phyloP scores from a whole-genome alignment of 2,797 vertebrate genomes.

The Phrynocephalus vlangalii region DNA sequence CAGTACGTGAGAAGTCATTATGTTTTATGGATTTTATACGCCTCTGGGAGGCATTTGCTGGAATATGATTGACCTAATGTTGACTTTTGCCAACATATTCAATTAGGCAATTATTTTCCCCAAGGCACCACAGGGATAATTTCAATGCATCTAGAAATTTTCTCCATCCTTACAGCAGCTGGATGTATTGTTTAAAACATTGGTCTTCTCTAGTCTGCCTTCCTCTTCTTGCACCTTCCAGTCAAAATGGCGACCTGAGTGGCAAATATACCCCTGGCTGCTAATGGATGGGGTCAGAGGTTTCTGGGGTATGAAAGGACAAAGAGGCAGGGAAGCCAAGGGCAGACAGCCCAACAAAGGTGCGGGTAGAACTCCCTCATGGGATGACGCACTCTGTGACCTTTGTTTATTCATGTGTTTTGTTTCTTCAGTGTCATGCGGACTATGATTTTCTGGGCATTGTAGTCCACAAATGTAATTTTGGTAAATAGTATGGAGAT shows the following conservation, averaged over 20 bases:
- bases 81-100: constrained; percentile 14
- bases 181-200: neutral
- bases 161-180: neutral
- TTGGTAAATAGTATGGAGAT: too few relatives aligned
- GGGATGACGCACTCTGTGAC: too few relatives aligned
- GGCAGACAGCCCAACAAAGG: neutral
- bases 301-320: neutral
- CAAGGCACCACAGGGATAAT: neutral
- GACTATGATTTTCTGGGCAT: too few relatives aligned
- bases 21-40: neutral
- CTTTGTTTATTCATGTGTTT: too few relatives aligned
- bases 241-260: neutral
- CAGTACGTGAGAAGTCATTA: neutral
- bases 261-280: neutral
- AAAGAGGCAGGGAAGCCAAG: neutral
- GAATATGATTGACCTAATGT: neutral
- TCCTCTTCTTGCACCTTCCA: neutral
- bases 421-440: too few relatives aligned
- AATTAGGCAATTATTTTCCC: neutral
- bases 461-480: too few relatives aligned
- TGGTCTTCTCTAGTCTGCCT: neutral
- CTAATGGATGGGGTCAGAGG: neutral
- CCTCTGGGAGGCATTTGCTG: neutral
- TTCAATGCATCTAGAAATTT: neutral
- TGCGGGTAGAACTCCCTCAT: too few relatives aligned